These are phyloP conservation scores for Coilia nasus DNA, from an alignment of 2,797 vertebrate species.

Conservation along the genomic window DNA sequence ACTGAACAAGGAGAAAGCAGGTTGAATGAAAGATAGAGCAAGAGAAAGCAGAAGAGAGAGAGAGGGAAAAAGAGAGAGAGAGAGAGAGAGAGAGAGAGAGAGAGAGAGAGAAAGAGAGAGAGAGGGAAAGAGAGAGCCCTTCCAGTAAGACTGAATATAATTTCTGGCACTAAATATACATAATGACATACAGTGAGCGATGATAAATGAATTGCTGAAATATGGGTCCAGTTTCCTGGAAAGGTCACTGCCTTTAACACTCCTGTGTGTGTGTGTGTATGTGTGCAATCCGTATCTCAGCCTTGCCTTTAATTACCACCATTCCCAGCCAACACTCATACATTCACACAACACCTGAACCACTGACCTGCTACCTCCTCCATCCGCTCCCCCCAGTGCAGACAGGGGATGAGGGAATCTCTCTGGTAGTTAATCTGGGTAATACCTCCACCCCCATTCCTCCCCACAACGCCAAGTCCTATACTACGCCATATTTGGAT, in stretches of 20 bases:
- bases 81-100: background rate
- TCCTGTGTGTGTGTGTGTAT: background rate
- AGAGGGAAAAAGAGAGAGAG: background rate
- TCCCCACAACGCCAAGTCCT: background rate
- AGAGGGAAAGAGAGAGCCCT: background rate
- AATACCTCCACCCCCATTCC: background rate
- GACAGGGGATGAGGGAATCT: background rate
- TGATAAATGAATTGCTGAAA: conserved; percentile 20
- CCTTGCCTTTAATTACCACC: background rate
- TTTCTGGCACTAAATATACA: conserved; percentile 27
- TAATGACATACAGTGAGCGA: conserved; percentile 21
- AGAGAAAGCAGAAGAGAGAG: background rate
- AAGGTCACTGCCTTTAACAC: conserved; percentile 19
- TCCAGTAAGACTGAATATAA: conserved; percentile 24
- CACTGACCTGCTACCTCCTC: background rate
- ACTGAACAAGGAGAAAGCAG: background rate
- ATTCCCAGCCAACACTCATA: background rate
- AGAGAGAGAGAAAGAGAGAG: background rate
- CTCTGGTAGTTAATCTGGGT: background rate
- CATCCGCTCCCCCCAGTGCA: background rate
- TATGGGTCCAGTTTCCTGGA: background rate
- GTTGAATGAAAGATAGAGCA: background rate
- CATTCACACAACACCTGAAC: background rate
- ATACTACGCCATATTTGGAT: background rate
- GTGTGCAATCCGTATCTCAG: background rate